Conservation (phyloP, 2,888 invertebrate genomes). For the Biston betularia region DNA sequence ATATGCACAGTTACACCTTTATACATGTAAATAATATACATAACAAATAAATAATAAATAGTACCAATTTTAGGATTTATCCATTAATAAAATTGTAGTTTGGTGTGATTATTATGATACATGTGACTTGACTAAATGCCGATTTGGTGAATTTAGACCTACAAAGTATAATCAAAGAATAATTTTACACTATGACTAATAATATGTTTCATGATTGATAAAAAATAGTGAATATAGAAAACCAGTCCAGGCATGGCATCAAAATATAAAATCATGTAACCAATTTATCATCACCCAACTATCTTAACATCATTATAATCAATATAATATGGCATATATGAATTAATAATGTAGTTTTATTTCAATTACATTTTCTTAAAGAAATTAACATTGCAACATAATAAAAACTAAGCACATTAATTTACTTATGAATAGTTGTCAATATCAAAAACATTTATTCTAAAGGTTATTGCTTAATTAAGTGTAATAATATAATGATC, state of each 20-base stretch:
- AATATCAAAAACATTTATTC: conserved; percentile 85
- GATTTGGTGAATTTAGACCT: conserved; percentile 64
- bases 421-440: conserved; percentile 84
- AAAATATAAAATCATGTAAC: conserved; percentile 66
- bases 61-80: conserved; percentile 80
- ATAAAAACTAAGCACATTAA: conserved; percentile 83
- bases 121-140: conserved; percentile 81
- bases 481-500: conserved; percentile 76
- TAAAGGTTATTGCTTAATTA: conserved; percentile 84
- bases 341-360: conserved; percentile 77
- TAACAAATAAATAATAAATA: conserved; percentile 86
- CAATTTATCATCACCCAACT: conserved; percentile 77
- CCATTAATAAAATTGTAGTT: conserved; percentile 79
- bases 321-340: conserved; percentile 85
- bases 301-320: conserved; percentile 80
- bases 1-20: conserved; percentile 86
- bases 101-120: conserved; percentile 80
- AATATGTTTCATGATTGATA: conserved; percentile 64
- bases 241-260: conserved; percentile 69
- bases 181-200: conserved; percentile 67
- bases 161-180: conserved; percentile 62
- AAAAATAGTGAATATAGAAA: conserved; percentile 60
- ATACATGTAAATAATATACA: conserved; percentile 86
- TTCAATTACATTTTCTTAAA: conserved; percentile 81
- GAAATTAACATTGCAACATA: conserved; percentile 83